These are phyloP conservation scores for Pionites leucogaster DNA, from an alignment of 2,113 vertebrate genomes.

Conservation along the genomic window DNA sequence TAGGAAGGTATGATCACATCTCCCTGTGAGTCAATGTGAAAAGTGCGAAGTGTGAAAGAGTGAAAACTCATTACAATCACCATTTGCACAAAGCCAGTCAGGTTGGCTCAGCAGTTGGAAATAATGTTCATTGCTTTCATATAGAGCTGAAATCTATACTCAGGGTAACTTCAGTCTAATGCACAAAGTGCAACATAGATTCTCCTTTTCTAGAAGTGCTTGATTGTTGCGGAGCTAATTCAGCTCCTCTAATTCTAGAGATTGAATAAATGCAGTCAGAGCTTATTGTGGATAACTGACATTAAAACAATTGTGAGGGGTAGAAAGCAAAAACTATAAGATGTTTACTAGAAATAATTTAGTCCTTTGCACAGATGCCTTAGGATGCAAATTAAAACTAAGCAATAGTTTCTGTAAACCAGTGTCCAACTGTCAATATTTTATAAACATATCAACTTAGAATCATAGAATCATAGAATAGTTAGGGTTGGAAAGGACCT, in stretches of 20 bases:
- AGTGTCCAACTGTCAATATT: not conserved
- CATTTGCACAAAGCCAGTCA: not conserved
- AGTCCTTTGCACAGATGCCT: not conserved
- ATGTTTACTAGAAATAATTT: not conserved
- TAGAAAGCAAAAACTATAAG: not conserved
- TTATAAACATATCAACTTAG: not conserved
- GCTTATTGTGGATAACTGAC: not conserved
- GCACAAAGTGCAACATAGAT: not conserved
- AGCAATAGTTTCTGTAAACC: not conserved
- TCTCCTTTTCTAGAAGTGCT: slow-evolving; percentile 14
- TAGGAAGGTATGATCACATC: not conserved
- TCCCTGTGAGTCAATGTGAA: not conserved
- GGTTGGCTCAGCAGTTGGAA: not conserved
- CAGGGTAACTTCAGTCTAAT: slow-evolving; percentile 7
- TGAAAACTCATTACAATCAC: not conserved
- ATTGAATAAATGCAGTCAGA: not conserved
- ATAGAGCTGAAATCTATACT: not conserved
- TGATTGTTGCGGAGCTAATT: slow-evolving; percentile 25
- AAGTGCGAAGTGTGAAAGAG: not conserved
- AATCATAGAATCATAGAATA: too few species aligned
- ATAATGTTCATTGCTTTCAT: not conserved
- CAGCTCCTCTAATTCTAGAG: not conserved
- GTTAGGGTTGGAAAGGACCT: too few species aligned
- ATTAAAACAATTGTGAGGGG: not conserved
- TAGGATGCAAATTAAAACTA: not conserved